Conservation (phyloP, 2,113 vertebrate genomes). For the Sarotherodon lohbergeri region DNA sequence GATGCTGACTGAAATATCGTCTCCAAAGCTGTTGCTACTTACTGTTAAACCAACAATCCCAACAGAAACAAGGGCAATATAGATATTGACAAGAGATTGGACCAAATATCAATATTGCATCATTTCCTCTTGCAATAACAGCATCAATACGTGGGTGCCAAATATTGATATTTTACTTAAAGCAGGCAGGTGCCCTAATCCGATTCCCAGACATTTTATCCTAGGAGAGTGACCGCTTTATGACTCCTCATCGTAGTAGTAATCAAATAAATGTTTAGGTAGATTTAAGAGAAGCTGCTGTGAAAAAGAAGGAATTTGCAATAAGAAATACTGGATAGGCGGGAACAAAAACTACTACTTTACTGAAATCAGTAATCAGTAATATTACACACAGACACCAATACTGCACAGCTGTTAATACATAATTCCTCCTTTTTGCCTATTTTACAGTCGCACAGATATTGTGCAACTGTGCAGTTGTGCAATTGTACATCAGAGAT, state of each 20-base stretch:
- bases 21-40: neutral
- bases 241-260: neutral
- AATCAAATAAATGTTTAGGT: neutral
- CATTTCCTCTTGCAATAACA: neutral
- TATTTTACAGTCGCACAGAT: neutral
- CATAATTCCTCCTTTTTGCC: neutral
- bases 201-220: neutral
- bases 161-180: neutral
- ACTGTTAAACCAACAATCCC: neutral
- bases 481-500: neutral
- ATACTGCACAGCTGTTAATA: neutral
- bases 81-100: neutral
- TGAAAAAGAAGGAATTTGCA: neutral
- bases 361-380: neutral
- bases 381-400: neutral
- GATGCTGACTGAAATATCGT: neutral
- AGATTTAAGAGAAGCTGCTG: neutral
- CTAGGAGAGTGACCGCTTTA: neutral
- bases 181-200: neutral
- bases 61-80: neutral
- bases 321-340: rapidly evolving
- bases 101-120: neutral
- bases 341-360: neutral
- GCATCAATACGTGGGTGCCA: neutral
- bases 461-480: neutral